Base-by-base conservation (phyloP, 1,140 invertebrate genomes). In the Lasioglossum baleicum region DNA sequence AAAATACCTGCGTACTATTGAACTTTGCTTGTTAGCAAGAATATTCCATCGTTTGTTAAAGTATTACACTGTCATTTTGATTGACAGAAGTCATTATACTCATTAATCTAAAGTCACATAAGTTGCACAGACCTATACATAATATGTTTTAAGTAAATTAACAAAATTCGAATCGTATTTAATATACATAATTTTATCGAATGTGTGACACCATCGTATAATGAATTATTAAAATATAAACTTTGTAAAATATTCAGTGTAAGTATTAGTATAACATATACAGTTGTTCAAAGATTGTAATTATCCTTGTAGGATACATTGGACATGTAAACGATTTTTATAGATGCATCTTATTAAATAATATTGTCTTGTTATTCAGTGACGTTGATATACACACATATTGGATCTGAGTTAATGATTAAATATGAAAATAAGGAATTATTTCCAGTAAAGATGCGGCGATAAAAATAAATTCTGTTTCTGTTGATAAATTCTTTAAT, bases 231-330 rank as follows among this genome's bases (percentile, higher is more conserved):
- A 60, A 67, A n/a, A 76, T 80, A 7, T 15, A 67, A 80, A 72
- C 63, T 75, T 76, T 86, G 15, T 86, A 80, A 86, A 76, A 83
- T 80, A 82, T 60, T 71, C 22, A 56, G 15, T 82, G 53, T 83
- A 85, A 83, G 70, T 40, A 68, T 13, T 66, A 61, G 60, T 74
- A 63, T 67, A 73, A 67, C 66, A 71, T 67, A 75, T 22, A 64
- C 22, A 66, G 31, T 63, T 75, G 13, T 82, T 76, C 40, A 77
- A 82, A 79, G 60, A 71, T 75, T 71, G 58, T 79, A 65, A 79
- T 75, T 68, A 71, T 56, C 22, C 8, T 73, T 26, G 42, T 56
- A 60, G 53, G 61, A 77, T 6, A 35, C 44, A 26, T 81, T 70
- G 26, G 44, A 69, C 61, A 74, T 63, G 53, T 60, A 68, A 81